A percentile compares a stretch with the other conserved stretches of the same genome.
Evolutionary conservation across 2,113 vertebrate species (phyloP).

Genomic region (Mobula hypostoma): DNA sequence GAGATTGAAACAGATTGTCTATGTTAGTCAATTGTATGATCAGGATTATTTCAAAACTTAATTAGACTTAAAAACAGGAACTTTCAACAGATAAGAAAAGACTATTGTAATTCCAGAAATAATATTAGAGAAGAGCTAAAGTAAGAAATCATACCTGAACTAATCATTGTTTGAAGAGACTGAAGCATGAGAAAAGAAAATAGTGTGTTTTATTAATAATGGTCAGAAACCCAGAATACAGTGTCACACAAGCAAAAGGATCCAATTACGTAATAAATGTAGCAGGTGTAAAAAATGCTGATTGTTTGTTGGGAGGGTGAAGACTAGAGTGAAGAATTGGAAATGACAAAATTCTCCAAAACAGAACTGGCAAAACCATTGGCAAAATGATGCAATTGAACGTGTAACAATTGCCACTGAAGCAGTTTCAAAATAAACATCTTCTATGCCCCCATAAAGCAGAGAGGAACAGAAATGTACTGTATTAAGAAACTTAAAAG

Average conservation of each 20-base stretch:
- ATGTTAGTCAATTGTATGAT: not conserved
- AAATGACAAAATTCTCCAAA: not conserved
- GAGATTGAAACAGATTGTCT: not conserved
- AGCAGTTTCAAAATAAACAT: not conserved
- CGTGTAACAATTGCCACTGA: not conserved
- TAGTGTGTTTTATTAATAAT: not conserved
- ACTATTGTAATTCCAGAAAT: not conserved
- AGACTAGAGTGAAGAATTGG: not conserved
- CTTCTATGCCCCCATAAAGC: not conserved
- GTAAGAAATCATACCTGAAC: not conserved
- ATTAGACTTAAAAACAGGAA: not conserved
- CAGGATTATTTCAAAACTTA: not conserved
- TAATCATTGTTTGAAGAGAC: not conserved
- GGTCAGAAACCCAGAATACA: not conserved
- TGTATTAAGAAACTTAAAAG: not conserved
- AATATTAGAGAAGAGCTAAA: not conserved
- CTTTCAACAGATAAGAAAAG: not conserved
- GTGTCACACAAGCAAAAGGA: not conserved
- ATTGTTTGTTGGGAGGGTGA: not conserved
- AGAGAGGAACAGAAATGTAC: not conserved
- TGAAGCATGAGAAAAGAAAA: not conserved
- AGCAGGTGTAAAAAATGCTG: not conserved
- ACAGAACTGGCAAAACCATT: not conserved
- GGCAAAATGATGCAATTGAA: not conserved
- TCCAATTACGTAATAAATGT: not conserved